A percentile compares a stretch with the other conserved stretches of the same genome.
phyloP scores from a whole-genome alignment of 2,797 vertebrate genomes.

The Thamnophis elegans region DNA sequence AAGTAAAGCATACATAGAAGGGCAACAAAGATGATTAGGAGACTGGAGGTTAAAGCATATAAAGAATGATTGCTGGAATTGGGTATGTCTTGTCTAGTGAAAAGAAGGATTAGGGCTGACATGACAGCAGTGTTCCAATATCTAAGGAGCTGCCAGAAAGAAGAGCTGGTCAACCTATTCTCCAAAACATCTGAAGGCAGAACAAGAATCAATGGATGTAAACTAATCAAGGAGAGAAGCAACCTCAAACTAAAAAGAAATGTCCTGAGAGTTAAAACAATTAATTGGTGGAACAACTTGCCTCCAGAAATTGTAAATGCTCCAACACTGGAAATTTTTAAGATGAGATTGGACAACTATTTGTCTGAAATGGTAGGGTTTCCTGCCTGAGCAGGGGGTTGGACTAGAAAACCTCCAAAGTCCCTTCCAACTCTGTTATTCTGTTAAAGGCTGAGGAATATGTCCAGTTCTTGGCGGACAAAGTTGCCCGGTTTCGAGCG shows the following conservation, averaged over 20 bases:
- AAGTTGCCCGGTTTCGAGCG: too few relatives aligned
- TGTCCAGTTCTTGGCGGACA: too few relatives aligned
- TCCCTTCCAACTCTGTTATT: not conserved
- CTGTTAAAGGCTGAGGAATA: too few relatives aligned
- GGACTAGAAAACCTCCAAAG: not conserved
- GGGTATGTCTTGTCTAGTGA: not conserved
- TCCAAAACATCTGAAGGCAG: not conserved
- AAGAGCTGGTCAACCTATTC: not conserved
- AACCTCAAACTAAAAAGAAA: not conserved
- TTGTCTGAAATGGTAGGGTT: not conserved
- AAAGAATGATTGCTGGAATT: not conserved
- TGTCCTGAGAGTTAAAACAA: not conserved
- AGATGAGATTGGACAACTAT: not conserved
- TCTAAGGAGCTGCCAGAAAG: not conserved
- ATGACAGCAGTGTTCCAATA: not conserved
- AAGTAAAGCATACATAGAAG: not conserved
- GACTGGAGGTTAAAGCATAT: not conserved
- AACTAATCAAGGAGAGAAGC: not conserved
- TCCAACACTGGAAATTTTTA: not conserved
- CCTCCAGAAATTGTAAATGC: not conserved
- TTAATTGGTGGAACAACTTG: not conserved
- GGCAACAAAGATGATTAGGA: too few relatives aligned
- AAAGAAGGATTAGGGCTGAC: not conserved
- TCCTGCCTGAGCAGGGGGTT: not conserved
- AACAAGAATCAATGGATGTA: not conserved